These are phyloP conservation scores for Cardiocondyla obscurior DNA, from an alignment of 1,140 invertebrate species.

Conservation along the genomic window DNA sequence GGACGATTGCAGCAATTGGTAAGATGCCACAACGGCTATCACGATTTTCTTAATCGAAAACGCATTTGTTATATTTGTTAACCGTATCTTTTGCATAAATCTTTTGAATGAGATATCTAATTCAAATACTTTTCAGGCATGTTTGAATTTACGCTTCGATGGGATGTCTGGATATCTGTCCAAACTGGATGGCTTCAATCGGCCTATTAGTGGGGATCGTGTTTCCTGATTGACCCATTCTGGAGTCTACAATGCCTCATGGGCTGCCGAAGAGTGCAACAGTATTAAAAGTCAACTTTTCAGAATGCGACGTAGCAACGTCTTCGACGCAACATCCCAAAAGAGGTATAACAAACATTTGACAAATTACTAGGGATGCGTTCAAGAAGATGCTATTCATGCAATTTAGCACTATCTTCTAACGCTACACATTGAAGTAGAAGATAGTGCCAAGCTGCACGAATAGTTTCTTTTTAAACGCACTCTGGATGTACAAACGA, in stretches of 20 bases:
- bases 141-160: not conserved
- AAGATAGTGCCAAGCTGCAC: too few species aligned
- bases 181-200: constrained; percentile 19
- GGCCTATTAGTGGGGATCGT: constrained; percentile 30
- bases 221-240: constrained; percentile 34
- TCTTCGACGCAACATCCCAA: not conserved
- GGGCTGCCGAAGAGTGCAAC: constrained; percentile 1
- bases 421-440: too few species aligned
- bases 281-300: constrained; percentile 17
- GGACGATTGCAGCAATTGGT: too few species aligned
- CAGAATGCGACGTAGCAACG: constrained; percentile 11
- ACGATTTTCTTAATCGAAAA: not conserved
- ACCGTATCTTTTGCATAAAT: not conserved
- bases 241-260: constrained; percentile 1
- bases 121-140: not conserved
- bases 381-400: not conserved
- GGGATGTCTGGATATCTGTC: not conserved
- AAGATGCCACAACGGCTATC: not conserved
- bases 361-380: constrained; percentile 16
- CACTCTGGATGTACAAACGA: too few species aligned
- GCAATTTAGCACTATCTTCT: too few species aligned
- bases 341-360: constrained; percentile 15
- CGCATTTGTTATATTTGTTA: not conserved
- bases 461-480: too few species aligned
- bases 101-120: not conserved